These are phyloP conservation scores for Leuciscus idus DNA, from an alignment of 2,113 vertebrate genomes.

Conservation along the genomic window DNA sequence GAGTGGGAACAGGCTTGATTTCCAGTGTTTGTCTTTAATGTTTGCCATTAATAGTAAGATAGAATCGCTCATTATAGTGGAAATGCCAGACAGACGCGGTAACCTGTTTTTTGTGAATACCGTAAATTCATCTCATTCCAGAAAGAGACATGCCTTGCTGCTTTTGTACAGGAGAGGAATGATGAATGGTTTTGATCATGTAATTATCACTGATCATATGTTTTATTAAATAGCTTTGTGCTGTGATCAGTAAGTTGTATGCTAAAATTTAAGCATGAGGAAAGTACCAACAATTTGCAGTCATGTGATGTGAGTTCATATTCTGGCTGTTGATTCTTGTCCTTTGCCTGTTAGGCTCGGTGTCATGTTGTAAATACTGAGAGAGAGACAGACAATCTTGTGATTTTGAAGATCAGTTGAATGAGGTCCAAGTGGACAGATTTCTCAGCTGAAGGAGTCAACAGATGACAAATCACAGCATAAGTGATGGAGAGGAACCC, in stretches of 20 bases:
- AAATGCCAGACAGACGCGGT: slow-evolving; percentile 47
- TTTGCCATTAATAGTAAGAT: slow-evolving; percentile 35
- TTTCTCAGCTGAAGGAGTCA: slow-evolving; percentile 39
- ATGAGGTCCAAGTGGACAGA: slow-evolving; percentile 52
- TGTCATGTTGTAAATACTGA: slow-evolving; percentile 59
- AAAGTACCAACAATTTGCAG: slow-evolving; percentile 30
- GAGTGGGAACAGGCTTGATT: slow-evolving; percentile 53
- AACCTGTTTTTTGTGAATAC: slow-evolving; percentile 54
- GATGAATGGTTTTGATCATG: not conserved
- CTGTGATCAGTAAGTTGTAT: not conserved
- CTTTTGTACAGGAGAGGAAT: slow-evolving; percentile 23
- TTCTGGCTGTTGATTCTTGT: slow-evolving; percentile 53
- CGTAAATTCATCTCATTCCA: slow-evolving; percentile 47
- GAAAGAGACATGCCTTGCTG: not conserved
- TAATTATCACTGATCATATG: slow-evolving; percentile 42
- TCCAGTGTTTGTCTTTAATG: slow-evolving; percentile 56
- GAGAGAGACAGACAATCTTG: slow-evolving; percentile 45
- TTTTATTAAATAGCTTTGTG: slow-evolving; percentile 27
- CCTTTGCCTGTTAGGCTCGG: slow-evolving; percentile 47
- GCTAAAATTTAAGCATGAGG: slow-evolving; percentile 17
- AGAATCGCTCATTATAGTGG: slow-evolving; percentile 60
- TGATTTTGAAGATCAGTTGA: slow-evolving; percentile 49
- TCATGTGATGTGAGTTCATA: slow-evolving; percentile 51
- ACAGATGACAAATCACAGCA: slow-evolving; percentile 14
- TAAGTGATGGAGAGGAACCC: not conserved